phyloP scores from a whole-genome alignment of 1,140 invertebrate species.

The Achroia grisella region DNA sequence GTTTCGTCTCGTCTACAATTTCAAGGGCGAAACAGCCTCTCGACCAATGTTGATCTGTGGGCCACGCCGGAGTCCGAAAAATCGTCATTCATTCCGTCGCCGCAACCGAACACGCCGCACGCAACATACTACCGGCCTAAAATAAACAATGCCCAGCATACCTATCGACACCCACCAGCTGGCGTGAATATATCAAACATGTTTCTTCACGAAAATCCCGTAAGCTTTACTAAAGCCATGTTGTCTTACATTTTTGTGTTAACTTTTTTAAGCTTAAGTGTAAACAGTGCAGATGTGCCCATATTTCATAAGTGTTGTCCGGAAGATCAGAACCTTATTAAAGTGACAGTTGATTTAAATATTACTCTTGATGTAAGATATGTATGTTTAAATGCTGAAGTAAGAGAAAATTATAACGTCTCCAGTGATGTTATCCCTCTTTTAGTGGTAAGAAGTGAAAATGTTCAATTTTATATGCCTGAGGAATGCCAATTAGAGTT shows the following conservation, averaged over 20 bases:
- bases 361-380: conserved; percentile 22
- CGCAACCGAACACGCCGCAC: conserved; percentile 36
- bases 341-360: conserved; percentile 24
- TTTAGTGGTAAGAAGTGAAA: conserved; percentile 28
- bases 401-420: conserved; percentile 22
- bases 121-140: conserved; percentile 17
- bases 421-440: conserved; percentile 29
- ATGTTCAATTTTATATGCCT: conserved; percentile 37
- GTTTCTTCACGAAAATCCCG: conserved; percentile 11
- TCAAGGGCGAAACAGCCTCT: conserved; percentile 56
- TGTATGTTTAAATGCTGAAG: conserved; percentile 33
- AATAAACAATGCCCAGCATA: conserved; percentile 49
- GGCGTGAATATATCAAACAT: conserved; percentile 38
- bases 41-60: neutral
- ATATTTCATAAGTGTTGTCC: conserved; percentile 53
- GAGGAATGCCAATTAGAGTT: conserved; percentile 30
- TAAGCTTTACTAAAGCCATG: conserved; percentile 25
- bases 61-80: conserved; percentile 3
- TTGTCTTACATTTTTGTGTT: conserved; percentile 28
- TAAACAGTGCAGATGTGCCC: conserved; percentile 13
- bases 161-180: conserved; percentile 44
- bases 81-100: conserved; percentile 31
- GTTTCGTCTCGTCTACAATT: conserved; percentile 10
- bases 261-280: conserved; percentile 15
- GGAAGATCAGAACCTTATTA: conserved; percentile 35